These are phyloP conservation scores for Ochotona curzoniae DNA, from an alignment of 2,113 vertebrate genomes.

Conservation along the genomic window DNA sequence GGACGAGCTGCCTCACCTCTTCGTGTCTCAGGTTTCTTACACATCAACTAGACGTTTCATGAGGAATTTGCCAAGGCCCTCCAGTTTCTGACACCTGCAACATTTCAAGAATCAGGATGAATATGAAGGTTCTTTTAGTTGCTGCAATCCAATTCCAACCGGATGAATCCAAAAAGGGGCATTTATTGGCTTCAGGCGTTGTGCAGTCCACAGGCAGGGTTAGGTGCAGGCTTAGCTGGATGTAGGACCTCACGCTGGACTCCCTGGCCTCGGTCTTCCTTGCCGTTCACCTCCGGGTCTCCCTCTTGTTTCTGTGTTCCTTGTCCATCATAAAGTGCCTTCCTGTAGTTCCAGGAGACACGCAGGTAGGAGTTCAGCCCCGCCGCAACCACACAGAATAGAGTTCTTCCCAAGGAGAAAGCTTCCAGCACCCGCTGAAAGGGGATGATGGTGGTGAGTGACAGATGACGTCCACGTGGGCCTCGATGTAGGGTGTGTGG, in stretches of 20 bases:
- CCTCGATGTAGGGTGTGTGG: background rate
- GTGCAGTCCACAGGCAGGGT: background rate
- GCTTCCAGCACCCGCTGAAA: background rate
- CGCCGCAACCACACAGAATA: background rate
- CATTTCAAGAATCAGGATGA: background rate
- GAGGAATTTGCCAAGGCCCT: background rate
- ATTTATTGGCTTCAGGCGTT: background rate
- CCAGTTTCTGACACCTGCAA: background rate
- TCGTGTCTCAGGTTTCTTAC: background rate
- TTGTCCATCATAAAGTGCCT: background rate
- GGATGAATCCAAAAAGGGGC: background rate
- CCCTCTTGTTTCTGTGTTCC: background rate
- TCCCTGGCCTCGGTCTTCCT: background rate
- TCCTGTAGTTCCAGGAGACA: background rate
- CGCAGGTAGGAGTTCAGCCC: background rate
- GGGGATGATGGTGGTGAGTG: background rate
- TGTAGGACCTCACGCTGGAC: background rate
- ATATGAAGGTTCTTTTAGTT: background rate
- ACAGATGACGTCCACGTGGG: background rate
- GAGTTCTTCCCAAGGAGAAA: background rate
- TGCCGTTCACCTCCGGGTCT: accelerated
- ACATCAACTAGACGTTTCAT: background rate
- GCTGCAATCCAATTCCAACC: background rate
- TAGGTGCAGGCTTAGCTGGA: background rate
- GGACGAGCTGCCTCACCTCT: background rate